Percentiles rank a stretch among this genome's conserved stretches.
These are phyloP conservation scores for Nerophis lumbriciformis DNA, from an alignment of 2,113 vertebrate genomes.

Conservation along the genomic window DNA sequence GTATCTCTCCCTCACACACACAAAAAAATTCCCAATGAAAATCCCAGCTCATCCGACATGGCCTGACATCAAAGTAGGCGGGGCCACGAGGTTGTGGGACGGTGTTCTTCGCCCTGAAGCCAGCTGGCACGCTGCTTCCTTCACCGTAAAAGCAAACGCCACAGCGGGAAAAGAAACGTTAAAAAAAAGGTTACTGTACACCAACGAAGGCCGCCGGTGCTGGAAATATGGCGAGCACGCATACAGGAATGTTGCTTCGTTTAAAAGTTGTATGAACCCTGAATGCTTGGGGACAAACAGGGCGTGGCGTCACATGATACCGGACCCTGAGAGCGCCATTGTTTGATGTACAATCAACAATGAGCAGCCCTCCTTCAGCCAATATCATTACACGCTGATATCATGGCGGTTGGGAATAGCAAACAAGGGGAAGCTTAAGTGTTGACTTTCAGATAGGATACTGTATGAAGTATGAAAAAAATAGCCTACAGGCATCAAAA, in stretches of 20 bases:
- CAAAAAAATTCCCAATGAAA: conserved; percentile 32
- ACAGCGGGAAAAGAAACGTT: background rate
- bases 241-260: conserved; percentile 8
- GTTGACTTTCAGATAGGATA: background rate
- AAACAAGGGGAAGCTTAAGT: conserved; percentile 2
- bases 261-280: conserved; percentile 24
- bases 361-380: conserved; percentile 39
- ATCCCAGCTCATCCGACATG: conserved; percentile 58
- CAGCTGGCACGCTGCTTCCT: background rate
- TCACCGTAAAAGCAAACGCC: background rate
- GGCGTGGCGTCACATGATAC: conserved; percentile 28
- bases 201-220: background rate
- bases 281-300: conserved; percentile 27
- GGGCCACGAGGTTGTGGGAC: conserved; percentile 37
- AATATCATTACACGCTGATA: conserved; percentile 40
- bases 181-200: background rate
- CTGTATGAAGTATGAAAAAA: background rate
- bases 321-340: conserved; percentile 27
- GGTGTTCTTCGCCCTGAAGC: conserved; percentile 27
- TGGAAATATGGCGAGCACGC: background rate
- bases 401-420: conserved; percentile 3
- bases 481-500: background rate
- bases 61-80: conserved; percentile 62
- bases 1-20: conserved; percentile 16
- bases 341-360: conserved; percentile 35